Evolutionary conservation across 2,797 vertebrate genomes (phyloP).

Genomic region (Eidolon dupreanum): DNA sequence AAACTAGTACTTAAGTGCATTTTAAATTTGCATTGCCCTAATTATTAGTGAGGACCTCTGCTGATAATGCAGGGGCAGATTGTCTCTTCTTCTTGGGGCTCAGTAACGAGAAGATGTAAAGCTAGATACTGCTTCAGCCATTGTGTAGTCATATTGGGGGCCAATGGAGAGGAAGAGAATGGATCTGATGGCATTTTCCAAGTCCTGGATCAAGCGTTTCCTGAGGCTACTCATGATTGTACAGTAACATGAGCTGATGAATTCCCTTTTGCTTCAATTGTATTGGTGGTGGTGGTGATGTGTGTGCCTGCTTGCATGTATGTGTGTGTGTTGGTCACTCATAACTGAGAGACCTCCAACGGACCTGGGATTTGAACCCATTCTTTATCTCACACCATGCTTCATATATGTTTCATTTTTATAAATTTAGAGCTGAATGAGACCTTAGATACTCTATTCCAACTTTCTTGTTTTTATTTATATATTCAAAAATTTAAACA

Average conservation of each 20-base stretch:
- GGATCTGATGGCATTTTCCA: background rate
- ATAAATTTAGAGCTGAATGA: background rate
- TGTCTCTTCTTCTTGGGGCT: background rate
- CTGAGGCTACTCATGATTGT: background rate
- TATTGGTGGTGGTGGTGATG: background rate
- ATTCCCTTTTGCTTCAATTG: background rate
- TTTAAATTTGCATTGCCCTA: background rate
- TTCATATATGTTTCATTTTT: background rate
- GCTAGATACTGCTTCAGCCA: background rate
- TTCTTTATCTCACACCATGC: background rate
- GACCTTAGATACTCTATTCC: background rate
- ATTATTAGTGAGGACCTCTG: background rate
- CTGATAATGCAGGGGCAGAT: background rate
- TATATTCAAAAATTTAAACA: background rate
- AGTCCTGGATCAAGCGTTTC: conserved; percentile 5
- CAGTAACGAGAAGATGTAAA: background rate
- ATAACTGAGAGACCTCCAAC: background rate
- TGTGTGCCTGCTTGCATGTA: background rate
- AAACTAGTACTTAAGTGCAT: background rate
- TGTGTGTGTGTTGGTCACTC: background rate
- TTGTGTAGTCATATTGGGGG: background rate
- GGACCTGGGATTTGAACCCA: background rate
- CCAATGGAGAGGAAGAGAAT: background rate
- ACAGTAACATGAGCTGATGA: background rate
- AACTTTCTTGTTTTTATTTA: background rate